Evolutionary conservation across 2,888 invertebrate genomes (phyloP).

Genomic region (Agonum fuliginosum): DNA sequence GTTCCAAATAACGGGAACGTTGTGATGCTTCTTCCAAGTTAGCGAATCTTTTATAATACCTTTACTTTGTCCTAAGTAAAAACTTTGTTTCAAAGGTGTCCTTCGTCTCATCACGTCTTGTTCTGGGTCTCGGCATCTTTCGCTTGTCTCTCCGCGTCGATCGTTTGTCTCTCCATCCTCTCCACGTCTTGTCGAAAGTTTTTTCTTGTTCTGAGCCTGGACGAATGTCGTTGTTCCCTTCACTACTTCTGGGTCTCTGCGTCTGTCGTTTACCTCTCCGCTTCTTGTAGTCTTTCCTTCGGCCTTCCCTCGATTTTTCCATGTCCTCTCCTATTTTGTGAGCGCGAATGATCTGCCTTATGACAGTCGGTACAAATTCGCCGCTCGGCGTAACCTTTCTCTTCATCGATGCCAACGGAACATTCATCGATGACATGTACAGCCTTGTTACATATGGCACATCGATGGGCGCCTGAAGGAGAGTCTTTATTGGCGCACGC

Average conservation of each 20-base stretch:
- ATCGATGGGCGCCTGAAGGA: not conserved
- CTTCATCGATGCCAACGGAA: no score
- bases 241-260: not conserved
- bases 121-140: no score
- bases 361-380: no score
- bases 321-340: no score
- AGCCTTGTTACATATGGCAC: no score
- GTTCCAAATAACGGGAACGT: slow-evolving; percentile 23
- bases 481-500: not conserved
- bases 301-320: not conserved
- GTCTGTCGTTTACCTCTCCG: not conserved
- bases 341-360: no score
- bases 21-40: slow-evolving; percentile 22
- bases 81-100: not conserved
- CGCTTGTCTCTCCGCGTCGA: not conserved
- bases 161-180: not conserved
- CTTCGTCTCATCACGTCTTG: not conserved
- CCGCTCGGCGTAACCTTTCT: no score
- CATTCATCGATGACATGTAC: not conserved
- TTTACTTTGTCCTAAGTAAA: slow-evolving; percentile 30
- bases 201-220: not conserved
- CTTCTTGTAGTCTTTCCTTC: not conserved
- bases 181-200: not conserved
- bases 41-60: slow-evolving; percentile 7
- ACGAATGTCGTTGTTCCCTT: not conserved